Evolutionary conservation across 2,113 vertebrate species (phyloP).

Genomic region (Entomyzon cyanotis): DNA sequence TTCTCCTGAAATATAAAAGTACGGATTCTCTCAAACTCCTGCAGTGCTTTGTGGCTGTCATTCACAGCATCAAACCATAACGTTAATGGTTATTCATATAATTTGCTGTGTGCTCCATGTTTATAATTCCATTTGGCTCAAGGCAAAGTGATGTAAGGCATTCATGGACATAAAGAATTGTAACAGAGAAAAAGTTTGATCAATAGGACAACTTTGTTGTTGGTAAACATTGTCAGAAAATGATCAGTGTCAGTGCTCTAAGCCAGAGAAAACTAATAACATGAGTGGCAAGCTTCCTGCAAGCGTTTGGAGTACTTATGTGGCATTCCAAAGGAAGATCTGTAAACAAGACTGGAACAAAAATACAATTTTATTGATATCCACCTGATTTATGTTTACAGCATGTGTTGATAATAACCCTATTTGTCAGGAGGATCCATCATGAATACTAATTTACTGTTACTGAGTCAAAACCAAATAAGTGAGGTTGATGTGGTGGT

Average conservation of each 20-base stretch:
- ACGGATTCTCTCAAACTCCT: not conserved
- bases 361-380: conserved; percentile 80
- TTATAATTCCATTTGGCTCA: conserved; percentile 65
- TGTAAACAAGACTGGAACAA: conserved; percentile 76
- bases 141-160: conserved; percentile 62
- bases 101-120: conserved; percentile 20
- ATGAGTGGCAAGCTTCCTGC: conserved; percentile 74
- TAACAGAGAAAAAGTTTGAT: conserved; percentile 71
- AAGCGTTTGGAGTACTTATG: conserved; percentile 72
- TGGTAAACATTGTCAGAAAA: conserved; percentile 76
- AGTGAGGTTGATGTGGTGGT: conserved; percentile 54
- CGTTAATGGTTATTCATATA: conserved; percentile 52
- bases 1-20: conserved; percentile 36
- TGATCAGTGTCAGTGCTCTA: conserved; percentile 70
- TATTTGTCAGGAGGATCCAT: conserved; percentile 74
- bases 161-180: conserved; percentile 58
- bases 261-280: conserved; percentile 76
- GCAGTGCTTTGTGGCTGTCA: conserved; percentile 45
- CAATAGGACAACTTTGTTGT: conserved; percentile 75
- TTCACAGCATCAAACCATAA: conserved; percentile 30
- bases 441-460: conserved; percentile 75
- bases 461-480: conserved; percentile 59
- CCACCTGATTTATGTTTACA: conserved; percentile 80
- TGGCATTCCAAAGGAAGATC: conserved; percentile 71
- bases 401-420: conserved; percentile 76